Base-by-base conservation (phyloP, 2,888 invertebrate genomes). In the Sminthurides aquaticus region DNA sequence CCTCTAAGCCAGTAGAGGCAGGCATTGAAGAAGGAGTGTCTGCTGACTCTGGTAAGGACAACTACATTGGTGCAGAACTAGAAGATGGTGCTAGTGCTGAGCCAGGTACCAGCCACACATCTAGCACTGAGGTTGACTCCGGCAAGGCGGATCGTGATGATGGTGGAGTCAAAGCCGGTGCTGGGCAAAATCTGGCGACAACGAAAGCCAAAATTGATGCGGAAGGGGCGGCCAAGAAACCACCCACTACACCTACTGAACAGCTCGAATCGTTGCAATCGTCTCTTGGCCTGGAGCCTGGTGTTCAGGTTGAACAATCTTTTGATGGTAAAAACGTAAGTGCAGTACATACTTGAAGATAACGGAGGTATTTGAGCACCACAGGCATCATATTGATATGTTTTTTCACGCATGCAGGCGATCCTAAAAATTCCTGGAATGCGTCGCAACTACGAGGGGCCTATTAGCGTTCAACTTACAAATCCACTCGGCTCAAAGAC, bases 251-350 rank as follows among this genome's bases (percentile, higher is more conserved):
- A 20, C 52, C 52, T 22, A 5, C 52, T 52, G 11, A 52, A 22
- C 5, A 52, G 5, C 27, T 60, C 22, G 60, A 60, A 26, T 49
- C 60, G 24, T 20, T 60, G 22, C n/a, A 49, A 8, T 55, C 64
- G 5, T 52, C 52, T 22, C 22, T 52, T 1, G 64, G 34, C 1
- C 54, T 57, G 24, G 64, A 79, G 61, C 84, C 88, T 2, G 85
- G 82, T 59, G 88, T 89, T 62, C 83, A 86, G 60, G 76, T 87
- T n/a, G 79, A 86, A 69, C 83, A 89, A 74, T 87, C 87, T 1
- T 91, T 91, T 76, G 91, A 92, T 77, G 92, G 92, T 0, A 87
- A 87, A 78, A 87, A 88, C 80, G 86, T 86, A 62, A 77, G 80
- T 58, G 34, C 18, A 18, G n/a, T n/a, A n/a, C n/a, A n/a, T n/a